These are phyloP conservation scores for Microtus obscurus DNA, from an alignment of 2,797 vertebrate genomes.

Conservation along the genomic window DNA sequence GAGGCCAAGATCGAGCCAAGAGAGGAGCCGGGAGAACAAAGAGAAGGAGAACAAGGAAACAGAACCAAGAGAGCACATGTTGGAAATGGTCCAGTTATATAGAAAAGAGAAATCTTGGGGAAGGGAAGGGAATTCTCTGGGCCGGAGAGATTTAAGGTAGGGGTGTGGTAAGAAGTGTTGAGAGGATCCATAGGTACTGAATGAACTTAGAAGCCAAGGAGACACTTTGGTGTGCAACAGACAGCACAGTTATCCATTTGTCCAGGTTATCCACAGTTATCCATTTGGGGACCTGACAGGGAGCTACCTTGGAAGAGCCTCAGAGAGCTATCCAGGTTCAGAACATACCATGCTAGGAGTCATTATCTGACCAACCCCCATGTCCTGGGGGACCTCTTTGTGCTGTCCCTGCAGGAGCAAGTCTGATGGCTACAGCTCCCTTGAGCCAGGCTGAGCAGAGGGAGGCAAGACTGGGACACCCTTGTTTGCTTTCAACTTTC, in stretches of 20 bases:
- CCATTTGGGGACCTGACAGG: not conserved
- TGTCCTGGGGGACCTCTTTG: not conserved
- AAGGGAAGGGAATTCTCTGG: not conserved
- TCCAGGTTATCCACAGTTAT: too few relatives aligned
- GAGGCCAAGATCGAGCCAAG: not conserved
- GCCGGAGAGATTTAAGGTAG: not conserved
- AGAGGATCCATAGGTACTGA: not conserved
- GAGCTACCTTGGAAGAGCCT: not conserved
- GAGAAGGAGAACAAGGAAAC: too few relatives aligned
- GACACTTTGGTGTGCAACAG: not conserved
- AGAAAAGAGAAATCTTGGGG: not conserved
- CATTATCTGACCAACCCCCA: not conserved
- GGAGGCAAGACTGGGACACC: not conserved
- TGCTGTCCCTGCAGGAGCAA: not conserved
- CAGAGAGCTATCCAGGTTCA: not conserved
- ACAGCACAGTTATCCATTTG: not conserved
- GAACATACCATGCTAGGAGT: not conserved
- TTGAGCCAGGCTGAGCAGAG: too few relatives aligned
- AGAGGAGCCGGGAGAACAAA: not conserved
- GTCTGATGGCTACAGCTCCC: not conserved
- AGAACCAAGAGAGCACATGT: not conserved
- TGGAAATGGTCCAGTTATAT: not conserved
- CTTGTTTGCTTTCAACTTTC: not conserved
- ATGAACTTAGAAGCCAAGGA: not conserved
- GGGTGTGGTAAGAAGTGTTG: not conserved